phyloP scores from a whole-genome alignment of 2,888 invertebrate species.

The Ornithoptera alexandrae region DNA sequence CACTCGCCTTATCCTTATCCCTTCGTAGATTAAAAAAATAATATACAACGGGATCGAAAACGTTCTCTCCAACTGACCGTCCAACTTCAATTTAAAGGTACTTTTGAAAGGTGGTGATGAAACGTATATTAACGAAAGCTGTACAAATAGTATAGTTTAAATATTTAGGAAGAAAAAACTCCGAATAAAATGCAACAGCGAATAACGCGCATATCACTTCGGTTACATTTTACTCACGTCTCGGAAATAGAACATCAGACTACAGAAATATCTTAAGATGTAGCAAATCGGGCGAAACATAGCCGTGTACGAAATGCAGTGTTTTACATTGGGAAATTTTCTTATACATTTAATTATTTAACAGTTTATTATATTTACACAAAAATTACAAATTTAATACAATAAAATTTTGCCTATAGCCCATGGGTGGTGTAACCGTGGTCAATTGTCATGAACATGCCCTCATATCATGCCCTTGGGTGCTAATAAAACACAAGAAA shows the following conservation, averaged over 20 bases:
- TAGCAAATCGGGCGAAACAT: constrained; percentile 8
- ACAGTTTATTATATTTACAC: not conserved
- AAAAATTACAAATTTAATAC: not conserved
- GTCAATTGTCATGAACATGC: no score
- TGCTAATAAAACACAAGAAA: no score
- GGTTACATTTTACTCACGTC: constrained; percentile 17
- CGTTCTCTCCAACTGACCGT: no score
- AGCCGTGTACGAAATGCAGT: not conserved
- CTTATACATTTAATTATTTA: not conserved
- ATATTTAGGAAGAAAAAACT: not conserved
- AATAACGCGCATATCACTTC: constrained; percentile 4
- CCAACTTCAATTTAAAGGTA: no score
- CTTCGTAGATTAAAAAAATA: no score
- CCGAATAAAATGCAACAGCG: not conserved
- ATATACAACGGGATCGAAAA: no score
- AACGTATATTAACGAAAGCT: not conserved
- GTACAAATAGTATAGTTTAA: not conserved
- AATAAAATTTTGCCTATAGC: no score
- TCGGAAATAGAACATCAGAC: constrained; percentile 10
- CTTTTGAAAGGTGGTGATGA: no score
- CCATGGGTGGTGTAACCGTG: no score
- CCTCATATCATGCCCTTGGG: no score
- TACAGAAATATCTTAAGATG: constrained; percentile 8
- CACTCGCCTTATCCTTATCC: no score
- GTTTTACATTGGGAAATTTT: not conserved